These are phyloP conservation scores for Strigops habroptila DNA, from an alignment of 2,113 vertebrate species.

Conservation along the genomic window DNA sequence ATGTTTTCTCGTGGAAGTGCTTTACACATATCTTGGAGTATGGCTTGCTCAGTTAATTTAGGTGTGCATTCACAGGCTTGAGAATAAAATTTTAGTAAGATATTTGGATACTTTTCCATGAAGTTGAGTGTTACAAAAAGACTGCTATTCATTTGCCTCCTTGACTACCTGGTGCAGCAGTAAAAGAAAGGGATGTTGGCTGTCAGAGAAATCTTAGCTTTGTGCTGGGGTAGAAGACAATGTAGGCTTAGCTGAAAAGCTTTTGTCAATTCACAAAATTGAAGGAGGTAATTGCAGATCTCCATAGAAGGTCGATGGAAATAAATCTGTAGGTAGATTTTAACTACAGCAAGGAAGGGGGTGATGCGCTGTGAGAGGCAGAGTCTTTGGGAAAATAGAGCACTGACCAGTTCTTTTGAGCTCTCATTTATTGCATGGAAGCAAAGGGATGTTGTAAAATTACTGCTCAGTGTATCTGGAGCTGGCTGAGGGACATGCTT, in stretches of 20 bases:
- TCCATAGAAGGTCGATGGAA: neutral
- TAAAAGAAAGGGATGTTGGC: neutral
- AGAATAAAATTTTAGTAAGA: neutral
- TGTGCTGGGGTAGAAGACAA: neutral
- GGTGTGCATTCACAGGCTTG: neutral
- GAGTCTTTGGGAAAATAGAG: neutral
- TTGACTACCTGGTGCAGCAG: neutral
- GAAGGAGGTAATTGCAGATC: neutral
- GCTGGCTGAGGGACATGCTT: fast-evolving
- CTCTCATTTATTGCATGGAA: neutral
- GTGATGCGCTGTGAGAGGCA: neutral
- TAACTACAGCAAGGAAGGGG: neutral
- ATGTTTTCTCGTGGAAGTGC: neutral
- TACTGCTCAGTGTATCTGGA: neutral
- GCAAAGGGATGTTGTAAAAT: neutral
- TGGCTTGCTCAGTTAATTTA: neutral
- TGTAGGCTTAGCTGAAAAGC: neutral
- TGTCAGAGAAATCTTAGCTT: neutral
- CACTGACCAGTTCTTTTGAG: neutral
- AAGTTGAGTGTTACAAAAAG: neutral
- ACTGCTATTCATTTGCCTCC: neutral
- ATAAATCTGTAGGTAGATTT: neutral
- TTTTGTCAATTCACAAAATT: neutral
- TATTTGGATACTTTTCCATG: neutral
- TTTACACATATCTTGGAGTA: neutral